phyloP scores from a whole-genome alignment of 2,113 vertebrate genomes.

The Brienomyrus brachyistius region DNA sequence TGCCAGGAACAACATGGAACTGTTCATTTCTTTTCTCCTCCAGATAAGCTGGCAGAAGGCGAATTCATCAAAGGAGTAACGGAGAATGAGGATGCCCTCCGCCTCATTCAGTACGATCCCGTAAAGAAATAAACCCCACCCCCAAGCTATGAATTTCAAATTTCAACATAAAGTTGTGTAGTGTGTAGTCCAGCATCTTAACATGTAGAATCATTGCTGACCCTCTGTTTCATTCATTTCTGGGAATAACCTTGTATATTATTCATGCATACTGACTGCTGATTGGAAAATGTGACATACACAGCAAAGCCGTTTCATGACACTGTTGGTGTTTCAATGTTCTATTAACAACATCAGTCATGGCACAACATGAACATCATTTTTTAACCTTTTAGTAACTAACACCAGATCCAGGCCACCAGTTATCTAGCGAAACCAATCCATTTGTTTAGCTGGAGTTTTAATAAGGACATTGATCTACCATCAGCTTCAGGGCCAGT shows the following conservation, averaged over 20 bases:
- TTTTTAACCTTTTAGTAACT: not conserved
- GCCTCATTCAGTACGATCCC: conserved; percentile 69
- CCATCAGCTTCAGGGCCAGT: not conserved
- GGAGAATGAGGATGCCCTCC: conserved; percentile 68
- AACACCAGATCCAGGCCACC: not conserved
- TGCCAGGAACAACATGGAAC: not conserved
- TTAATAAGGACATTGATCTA: not conserved
- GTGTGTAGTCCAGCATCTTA: not conserved
- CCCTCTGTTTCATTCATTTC: not conserved
- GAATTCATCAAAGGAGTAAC: conserved; percentile 72
- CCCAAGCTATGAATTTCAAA: not conserved
- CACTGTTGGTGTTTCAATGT: not conserved
- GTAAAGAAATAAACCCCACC: conserved; percentile 38
- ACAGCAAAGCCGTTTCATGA: not conserved
- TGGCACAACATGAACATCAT: not conserved
- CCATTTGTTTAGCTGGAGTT: not conserved
- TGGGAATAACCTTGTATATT: not conserved
- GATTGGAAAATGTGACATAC: not conserved
- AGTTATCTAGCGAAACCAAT: not conserved
- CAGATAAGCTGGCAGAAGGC: conserved; percentile 69
- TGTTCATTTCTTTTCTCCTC: not conserved
- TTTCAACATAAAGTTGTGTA: not conserved
- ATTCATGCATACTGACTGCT: not conserved
- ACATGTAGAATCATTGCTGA: not conserved
- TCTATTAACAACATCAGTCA: not conserved